Evolutionary conservation across 2,113 vertebrate genomes (phyloP).

Genomic region (Bungarus multicinctus): DNA sequence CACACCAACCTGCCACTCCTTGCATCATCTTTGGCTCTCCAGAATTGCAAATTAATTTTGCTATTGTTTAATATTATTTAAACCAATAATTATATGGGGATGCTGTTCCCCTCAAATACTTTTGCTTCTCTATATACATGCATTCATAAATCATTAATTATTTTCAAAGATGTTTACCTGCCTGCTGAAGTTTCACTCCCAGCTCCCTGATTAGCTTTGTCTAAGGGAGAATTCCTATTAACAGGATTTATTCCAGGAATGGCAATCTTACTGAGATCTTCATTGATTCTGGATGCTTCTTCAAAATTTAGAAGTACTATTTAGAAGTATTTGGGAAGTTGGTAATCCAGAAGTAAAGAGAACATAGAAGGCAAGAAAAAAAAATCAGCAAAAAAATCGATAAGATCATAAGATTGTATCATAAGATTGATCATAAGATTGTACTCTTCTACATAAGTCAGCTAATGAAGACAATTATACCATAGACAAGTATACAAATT

Average conservation of each 20-base stretch:
- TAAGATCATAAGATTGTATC: background rate
- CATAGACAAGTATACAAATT: background rate
- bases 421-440: too few species aligned
- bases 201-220: fast-evolving
- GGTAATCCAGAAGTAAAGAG: fast-evolving
- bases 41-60: background rate
- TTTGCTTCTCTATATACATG: background rate
- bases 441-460: background rate
- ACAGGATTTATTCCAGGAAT: background rate
- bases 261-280: background rate
- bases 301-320: background rate
- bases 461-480: background rate
- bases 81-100: background rate
- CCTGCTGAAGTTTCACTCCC: background rate
- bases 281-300: background rate
- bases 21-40: background rate
- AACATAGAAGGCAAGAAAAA: fast-evolving
- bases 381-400: fast-evolving
- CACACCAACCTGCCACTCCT: background rate
- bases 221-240: fast-evolving
- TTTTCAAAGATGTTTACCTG: conserved; percentile 38
- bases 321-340: fast-evolving
- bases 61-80: background rate
- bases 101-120: background rate
- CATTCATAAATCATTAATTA: fast-evolving